Evolutionary conservation across 1,140 invertebrate genomes (phyloP), one percentile per base, ranked within the genome.

Genomic region (Centruroides vittatus): DNA sequence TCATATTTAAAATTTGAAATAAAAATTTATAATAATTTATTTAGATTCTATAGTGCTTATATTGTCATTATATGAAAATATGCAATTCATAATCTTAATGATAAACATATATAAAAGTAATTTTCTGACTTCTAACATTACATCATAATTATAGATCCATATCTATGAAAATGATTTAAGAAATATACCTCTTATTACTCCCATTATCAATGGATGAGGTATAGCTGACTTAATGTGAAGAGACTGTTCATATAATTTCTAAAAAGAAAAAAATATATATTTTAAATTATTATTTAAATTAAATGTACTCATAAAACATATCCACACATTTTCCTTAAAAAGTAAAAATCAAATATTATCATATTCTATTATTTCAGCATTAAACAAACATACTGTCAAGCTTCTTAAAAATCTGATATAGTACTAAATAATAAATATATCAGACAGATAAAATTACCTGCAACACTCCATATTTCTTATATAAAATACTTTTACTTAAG

Each of bases 141-240:
- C 34, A 12, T 51, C 8, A 47, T 57, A n/a, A n/a, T 51, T 51
- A 51, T n/a, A 34, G 34, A n/a, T 34, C 34, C 49, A 51, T 51
- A 34, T 51, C 34, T 51, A n/a, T 51, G 49, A 34, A 51, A 51
- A 51, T 12, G 34, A 51, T 34, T 34, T 34, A 36, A 8, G 51
- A 53, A 53, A 53, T 65, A 62, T 75, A 92, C 89, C 89, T 82
- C 94, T 80, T 60, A 98, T 98, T n/a, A 98, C 93, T 52, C 95
- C 95, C 93, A 98, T 98, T 67, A 99, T 99, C 3, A 99, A 77
- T 2, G 97, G 97, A 85, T 99, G 97, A 48, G 97, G 96, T 75
- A 99, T 99, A 57, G 96, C 97, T 56, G 94, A 97, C 76, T 99
- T 99, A 66, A 99, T 98, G 73, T 98, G 93, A 54, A 99, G 79